Evolutionary conservation across 2,888 invertebrate species (phyloP), one percentile per base, ranked within the genome.

Genomic region (Oscheius sp.): DNA sequence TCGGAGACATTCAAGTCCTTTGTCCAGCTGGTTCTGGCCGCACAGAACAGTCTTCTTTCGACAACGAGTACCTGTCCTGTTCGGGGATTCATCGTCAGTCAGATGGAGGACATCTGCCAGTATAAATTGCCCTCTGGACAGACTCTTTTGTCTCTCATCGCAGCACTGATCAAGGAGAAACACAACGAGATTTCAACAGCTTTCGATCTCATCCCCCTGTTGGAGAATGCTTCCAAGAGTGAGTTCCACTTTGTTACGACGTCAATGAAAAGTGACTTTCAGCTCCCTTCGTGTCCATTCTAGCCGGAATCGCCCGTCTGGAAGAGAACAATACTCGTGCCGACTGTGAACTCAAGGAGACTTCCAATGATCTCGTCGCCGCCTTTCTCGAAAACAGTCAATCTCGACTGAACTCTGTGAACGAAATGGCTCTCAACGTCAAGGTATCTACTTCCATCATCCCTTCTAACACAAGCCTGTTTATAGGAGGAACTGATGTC

Each of bases 291-390:
- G 29, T 29, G 3, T 29, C 42, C 13, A 47, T 58, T 47, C 37
- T 70, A 9, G n/a, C 58, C 4, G 32, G 42, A n/a, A 48, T 70
- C 21, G 37, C 58, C 48, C 58, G 42, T 13, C 48, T 70, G 70
- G 70, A 70, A 21, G 70, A 70, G 58, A 47, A 58, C 29, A 70
- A 70, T 58, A 59, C 70, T 5, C 70, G 70, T 5, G 70, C 70
- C 1, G 70, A 70, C 21, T 10, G n/a, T 10, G 70, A 70, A 13
- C 11, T 70, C 29, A 70, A 70, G 29, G 70, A 70, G 10, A 47
- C 48, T 21, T 48, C 42, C 21, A 70, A 70, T 58, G 58, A 58
- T 13, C 11, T 58, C 4, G 58, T 70, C 29, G 59, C 70, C 13
- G 9, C 70, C 1, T 70, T 70, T 32, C 50, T 70, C 21, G 70